Evolutionary conservation across 2,113 vertebrate species (phyloP).

Genomic region (Psettodes erumei): DNA sequence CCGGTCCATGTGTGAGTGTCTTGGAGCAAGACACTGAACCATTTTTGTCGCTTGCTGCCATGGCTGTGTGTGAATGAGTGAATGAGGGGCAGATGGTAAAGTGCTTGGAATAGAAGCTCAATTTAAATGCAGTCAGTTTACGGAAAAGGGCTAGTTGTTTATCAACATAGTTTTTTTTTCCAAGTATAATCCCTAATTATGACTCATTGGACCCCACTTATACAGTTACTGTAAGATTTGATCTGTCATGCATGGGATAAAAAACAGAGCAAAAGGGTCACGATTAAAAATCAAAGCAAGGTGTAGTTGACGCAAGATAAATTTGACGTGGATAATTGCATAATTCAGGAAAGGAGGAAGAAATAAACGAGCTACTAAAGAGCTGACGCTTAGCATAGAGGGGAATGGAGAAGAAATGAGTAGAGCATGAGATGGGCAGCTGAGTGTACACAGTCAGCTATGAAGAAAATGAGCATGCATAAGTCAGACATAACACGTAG

Average conservation of each 20-base stretch:
- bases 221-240: background rate
- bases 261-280: background rate
- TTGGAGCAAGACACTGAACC: background rate
- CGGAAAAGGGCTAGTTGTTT: background rate
- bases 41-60: background rate
- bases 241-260: background rate
- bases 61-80: background rate
- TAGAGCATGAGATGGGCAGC: background rate
- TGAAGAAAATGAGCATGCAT: constrained; percentile 18
- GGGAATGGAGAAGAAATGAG: constrained; percentile 1
- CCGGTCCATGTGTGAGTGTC: background rate
- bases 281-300: background rate
- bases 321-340: constrained; percentile 30
- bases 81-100: background rate
- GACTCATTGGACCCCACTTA: background rate
- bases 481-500: background rate
- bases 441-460: background rate
- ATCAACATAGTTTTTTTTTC: background rate
- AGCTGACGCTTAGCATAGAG: background rate
- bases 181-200: constrained; percentile 1
- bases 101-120: background rate
- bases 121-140: background rate
- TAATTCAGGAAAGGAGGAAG: constrained; percentile 19
- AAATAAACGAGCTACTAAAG: background rate
- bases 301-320: constrained; percentile 8